phyloP scores from a whole-genome alignment of 2,113 vertebrate species.

The Canis aureus region DNA sequence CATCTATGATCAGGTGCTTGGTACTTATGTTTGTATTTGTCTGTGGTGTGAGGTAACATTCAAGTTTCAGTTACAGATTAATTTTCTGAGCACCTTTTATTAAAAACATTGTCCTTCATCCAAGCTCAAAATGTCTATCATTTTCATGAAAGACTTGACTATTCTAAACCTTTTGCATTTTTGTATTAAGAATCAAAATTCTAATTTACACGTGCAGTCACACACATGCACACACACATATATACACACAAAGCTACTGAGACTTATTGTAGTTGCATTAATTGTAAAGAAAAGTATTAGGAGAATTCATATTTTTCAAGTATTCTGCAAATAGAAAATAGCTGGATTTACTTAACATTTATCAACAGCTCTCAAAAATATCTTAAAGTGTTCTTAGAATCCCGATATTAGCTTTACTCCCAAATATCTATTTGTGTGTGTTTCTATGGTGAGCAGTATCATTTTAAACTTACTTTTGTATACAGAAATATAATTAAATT shows the following conservation, averaged over 20 bases:
- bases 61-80: not conserved
- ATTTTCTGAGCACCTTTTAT: not conserved
- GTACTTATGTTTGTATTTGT: not conserved
- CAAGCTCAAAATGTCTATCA: not conserved
- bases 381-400: not conserved
- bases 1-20: not conserved
- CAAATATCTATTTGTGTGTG: not conserved
- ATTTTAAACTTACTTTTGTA: slow-evolving; percentile 12
- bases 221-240: not conserved
- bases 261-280: not conserved
- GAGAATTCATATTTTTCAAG: not conserved
- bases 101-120: not conserved
- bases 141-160: not conserved
- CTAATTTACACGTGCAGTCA: not conserved
- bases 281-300: not conserved
- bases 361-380: not conserved
- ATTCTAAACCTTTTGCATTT: not conserved
- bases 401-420: not conserved
- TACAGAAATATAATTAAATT: not conserved
- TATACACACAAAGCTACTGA: not conserved
- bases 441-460: not conserved
- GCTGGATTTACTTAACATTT: not conserved
- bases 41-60: not conserved
- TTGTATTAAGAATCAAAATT: not conserved
- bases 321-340: not conserved